Evolutionary conservation across 2,113 vertebrate species (phyloP), one percentile per base, ranked within the genome.

Genomic region (Uria aalge): DNA sequence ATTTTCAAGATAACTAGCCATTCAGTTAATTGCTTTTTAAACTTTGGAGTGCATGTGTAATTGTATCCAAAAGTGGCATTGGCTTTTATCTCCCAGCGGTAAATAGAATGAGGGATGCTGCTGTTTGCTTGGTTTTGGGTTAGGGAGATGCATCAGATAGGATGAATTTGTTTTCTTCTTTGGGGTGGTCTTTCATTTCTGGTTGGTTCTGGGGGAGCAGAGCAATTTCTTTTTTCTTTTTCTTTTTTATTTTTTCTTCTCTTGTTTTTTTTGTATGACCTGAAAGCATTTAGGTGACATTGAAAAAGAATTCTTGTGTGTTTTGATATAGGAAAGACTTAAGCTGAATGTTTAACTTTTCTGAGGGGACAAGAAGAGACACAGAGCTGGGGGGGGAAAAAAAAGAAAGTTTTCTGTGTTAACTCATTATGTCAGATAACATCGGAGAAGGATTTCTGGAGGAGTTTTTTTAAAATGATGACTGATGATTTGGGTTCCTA

Each of bases 101-200:
- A 94, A 96, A 90, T 91, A 82, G 59, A 76, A 76, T 18, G 47
- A 90, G 52, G 66, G 69, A 71, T 82, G 87, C 69, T 78, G 40
- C 45, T 82, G 57, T 92, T 95, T 88, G 56, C 64, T 93, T 97
- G 73, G 76, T 96, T 97, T 96, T 64, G 77, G 53, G 56, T 56
- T 95, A 92, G 71, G 81, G 85, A 96, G 91, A 64, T 83, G 26
- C 55, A 52, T 90, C 52, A 90, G 73, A 83, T 91, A 96, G 94
- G 80, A 82, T 73, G 53, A 32, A 81, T 78, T 93, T 96, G 82
- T 85, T 96, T 94, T 87, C 78, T 96, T 96, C 18, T 94, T 97
- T 97, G 50, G 96, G 90, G 77, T 92, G 88, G 85, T 96, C 96
- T 95, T 55, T 96, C 88, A 91, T 95, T 98, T 96, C 71, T 97